A percentile compares a stretch with the other conserved stretches of the same genome.
Conservation (phyloP, 1,140 invertebrate species). For the Eubasilissa regina region DNA sequence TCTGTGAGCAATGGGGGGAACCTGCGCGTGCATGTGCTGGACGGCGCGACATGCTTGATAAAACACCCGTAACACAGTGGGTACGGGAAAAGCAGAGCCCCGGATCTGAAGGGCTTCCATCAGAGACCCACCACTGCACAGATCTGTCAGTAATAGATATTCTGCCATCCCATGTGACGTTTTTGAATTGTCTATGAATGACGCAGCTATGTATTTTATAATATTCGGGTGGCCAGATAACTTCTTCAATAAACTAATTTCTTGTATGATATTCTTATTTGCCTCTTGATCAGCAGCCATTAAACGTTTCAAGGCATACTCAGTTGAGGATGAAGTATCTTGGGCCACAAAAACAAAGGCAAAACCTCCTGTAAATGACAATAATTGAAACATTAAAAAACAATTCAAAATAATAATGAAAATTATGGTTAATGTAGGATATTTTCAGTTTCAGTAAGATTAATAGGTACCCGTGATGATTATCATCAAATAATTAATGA, state of each 20-base stretch:
- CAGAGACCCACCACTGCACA: conserved; percentile 83
- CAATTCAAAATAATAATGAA: no score
- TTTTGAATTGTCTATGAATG: conserved; percentile 81
- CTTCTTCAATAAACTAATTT: conserved; percentile 85
- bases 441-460: no score
- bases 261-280: conserved; percentile 83
- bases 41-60: conserved; percentile 93
- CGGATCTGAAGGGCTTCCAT: conserved; percentile 84
- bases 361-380: conserved; percentile 86
- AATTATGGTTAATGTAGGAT: no score
- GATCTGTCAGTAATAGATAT: conserved; percentile 81
- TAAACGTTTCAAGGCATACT: conserved; percentile 92
- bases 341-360: conserved; percentile 95
- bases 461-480: no score
- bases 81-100: conserved; percentile 75
- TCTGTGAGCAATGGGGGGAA: conserved; percentile 91
- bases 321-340: conserved; percentile 87
- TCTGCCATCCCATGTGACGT: conserved; percentile 79
- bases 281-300: conserved; percentile 85
- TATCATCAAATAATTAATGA: no score
- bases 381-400: not conserved
- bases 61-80: conserved; percentile 89
- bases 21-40: conserved; percentile 93
- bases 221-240: conserved; percentile 86
- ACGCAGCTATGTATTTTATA: conserved; percentile 84